These are phyloP conservation scores for Drosophila anomalata DNA, from an alignment of 2,888 invertebrate genomes.

Conservation along the genomic window DNA sequence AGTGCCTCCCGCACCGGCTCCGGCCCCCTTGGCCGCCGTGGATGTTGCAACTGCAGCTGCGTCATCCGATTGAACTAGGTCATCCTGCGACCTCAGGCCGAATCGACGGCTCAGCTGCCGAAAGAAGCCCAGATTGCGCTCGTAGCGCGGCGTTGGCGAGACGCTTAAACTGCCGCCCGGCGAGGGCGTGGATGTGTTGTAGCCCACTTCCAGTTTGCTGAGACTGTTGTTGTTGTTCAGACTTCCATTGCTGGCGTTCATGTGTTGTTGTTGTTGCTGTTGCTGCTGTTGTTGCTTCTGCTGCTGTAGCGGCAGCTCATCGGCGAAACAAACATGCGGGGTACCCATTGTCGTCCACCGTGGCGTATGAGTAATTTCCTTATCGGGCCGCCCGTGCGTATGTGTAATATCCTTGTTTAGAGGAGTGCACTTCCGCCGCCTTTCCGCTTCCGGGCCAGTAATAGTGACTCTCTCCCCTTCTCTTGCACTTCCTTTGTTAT, in stretches of 20 bases:
- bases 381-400: conserved; percentile 19
- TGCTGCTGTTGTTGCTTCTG: conserved; percentile 40
- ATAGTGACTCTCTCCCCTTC: not conserved
- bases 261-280: conserved; percentile 41
- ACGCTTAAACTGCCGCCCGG: conserved; percentile 72
- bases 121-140: conserved; percentile 87
- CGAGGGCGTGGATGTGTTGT: conserved; percentile 65
- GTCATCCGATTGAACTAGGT: conserved; percentile 80
- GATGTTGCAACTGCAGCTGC: conserved; percentile 49
- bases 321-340: conserved; percentile 78
- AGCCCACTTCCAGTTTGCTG: conserved; percentile 49
- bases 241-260: conserved; percentile 50
- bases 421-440: conserved; percentile 42
- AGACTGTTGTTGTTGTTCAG: conserved; percentile 43
- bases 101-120: conserved; percentile 88
- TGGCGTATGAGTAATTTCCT: conserved; percentile 29
- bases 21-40: conserved; percentile 38
- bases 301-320: conserved; percentile 59
- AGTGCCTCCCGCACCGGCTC: conserved; percentile 20
- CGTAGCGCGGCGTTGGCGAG: conserved; percentile 86
- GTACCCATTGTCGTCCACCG: conserved; percentile 58
- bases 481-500: conserved; percentile 56
- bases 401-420: conserved; percentile 31
- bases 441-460: conserved; percentile 34
- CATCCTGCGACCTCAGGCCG: conserved; percentile 85